A percentile compares a stretch with the other conserved stretches of the same genome.
Evolutionary conservation across 2,888 invertebrate genomes (phyloP).

Genomic region (Dryocosmus kuriphilus): DNA sequence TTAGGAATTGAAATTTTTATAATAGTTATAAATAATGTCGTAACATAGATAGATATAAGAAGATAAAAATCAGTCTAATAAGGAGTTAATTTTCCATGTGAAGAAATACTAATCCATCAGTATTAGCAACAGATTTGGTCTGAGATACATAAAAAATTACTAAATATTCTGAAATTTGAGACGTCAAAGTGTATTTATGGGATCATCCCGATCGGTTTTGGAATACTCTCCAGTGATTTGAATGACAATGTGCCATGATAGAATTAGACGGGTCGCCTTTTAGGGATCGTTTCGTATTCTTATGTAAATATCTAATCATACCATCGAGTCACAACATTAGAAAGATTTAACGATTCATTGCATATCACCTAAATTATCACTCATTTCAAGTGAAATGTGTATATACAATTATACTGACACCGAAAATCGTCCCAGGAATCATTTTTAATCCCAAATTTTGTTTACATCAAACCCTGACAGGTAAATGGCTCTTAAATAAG

Average conservation of each 20-base stretch:
- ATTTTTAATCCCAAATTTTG: conserved; percentile 17
- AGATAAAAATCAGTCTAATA: not conserved
- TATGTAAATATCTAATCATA: conserved; percentile 45
- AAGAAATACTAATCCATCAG: not conserved
- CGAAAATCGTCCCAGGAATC: not conserved
- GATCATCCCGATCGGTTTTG: conserved; percentile 48
- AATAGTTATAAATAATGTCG: no score
- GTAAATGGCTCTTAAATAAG: conserved; percentile 11
- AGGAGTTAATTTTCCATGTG: not conserved
- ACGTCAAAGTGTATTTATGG: conserved; percentile 15
- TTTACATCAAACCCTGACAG: conserved; percentile 19
- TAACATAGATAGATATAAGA: no score
- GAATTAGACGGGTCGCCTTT: conserved; percentile 63
- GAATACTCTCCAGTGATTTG: conserved; percentile 64
- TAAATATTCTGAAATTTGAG: not conserved
- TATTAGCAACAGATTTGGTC: not conserved
- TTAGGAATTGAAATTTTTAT: no score
- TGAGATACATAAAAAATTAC: not conserved
- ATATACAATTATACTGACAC: conserved; percentile 15
- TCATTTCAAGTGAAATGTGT: conserved; percentile 31
- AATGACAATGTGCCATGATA: conserved; percentile 70
- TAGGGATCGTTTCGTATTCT: conserved; percentile 51
- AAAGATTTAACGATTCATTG: conserved; percentile 40
- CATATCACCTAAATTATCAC: conserved; percentile 33
- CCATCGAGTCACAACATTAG: conserved; percentile 43